Base-by-base conservation (phyloP, 2,888 invertebrate genomes). In the Horisme vitalbata region DNA sequence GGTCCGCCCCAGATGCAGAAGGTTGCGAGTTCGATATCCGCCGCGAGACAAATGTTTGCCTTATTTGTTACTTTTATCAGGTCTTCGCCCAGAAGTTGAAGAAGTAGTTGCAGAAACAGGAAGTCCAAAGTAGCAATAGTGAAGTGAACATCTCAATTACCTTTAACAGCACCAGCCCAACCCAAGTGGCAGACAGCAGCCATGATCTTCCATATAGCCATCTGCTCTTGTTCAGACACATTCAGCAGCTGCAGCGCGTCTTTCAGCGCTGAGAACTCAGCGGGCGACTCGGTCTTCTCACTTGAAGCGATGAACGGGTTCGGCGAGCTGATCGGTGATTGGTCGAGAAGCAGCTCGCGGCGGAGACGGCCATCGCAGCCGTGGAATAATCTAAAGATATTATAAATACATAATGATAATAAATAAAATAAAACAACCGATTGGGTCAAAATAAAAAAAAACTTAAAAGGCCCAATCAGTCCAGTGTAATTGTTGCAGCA, bases 151-250 rank as follows among this genome's bases (percentile, higher is more conserved):
- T 3, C 8, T 3, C 24, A 20, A 3, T 1, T 41, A 93, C 95
- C 93, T 91, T 94, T 95, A 0, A 93, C 92, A 36, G 94, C 95
- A 0, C 96, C 95, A 15, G 96, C 97, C 75, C 95, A 94, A 8
- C 97, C 97, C 54, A 99, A 84, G 84, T 99, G 99, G 73, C 97
- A 96, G 45, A 99, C 95, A n/a, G 98, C 96, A 0, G 97, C 97
- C 62, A 99, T 85, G 27, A 97, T 94, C 64, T 93, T 92, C 94
- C 96, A 97, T 36, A 99, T 91, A 0, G 95, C 94, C 71, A 95
- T 94, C 63, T 95, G 94, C 55, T 98, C 97, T 10, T 91, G 90
- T 28, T 95, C 94, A 0, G 93, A 93, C 14, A 98, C 92, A 0
- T 93, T 94, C 12, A 99, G 87, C 39, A 92, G 86, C 47, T 93